A percentile compares a stretch with the other conserved stretches of the same genome.
Conservation (phyloP, 2,888 invertebrate genomes). For the Pammene aurita region DNA sequence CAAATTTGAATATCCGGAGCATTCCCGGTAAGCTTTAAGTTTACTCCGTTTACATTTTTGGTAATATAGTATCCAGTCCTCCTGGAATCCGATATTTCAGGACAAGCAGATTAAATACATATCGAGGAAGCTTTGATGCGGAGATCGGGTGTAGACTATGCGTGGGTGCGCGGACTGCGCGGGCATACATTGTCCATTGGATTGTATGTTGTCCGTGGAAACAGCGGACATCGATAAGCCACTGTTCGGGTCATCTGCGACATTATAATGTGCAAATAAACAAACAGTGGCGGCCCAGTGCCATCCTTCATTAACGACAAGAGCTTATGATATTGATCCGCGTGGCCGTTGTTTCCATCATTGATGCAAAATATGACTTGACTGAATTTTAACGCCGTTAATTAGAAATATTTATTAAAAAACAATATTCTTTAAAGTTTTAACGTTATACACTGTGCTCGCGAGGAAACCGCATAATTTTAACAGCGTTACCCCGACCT, state of each 20-base stretch:
- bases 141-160: constrained; percentile 12
- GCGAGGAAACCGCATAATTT: no score
- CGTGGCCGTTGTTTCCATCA: no score
- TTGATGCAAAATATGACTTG: no score
- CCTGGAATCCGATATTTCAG: neutral
- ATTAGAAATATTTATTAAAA: no score
- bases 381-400: no score
- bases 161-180: neutral
- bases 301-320: neutral
- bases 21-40: constrained; percentile 21
- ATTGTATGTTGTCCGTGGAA: constrained; percentile 9
- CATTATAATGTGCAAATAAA: constrained; percentile 26
- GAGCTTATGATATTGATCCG: neutral
- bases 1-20: constrained; percentile 49
- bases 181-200: constrained; percentile 7
- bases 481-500: no score
- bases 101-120: constrained; percentile 8
- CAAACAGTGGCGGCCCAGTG: no score
- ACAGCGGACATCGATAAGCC: neutral
- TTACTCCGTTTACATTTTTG: neutral
- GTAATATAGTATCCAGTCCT: neutral
- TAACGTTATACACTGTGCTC: no score
- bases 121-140: constrained; percentile 1
- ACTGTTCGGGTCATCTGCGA: constrained; percentile 19
- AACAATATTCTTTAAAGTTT: no score